Evolutionary conservation across 2,797 vertebrate species (phyloP), one percentile per base, ranked within the genome.

Genomic region (Staurois parvus): DNA sequence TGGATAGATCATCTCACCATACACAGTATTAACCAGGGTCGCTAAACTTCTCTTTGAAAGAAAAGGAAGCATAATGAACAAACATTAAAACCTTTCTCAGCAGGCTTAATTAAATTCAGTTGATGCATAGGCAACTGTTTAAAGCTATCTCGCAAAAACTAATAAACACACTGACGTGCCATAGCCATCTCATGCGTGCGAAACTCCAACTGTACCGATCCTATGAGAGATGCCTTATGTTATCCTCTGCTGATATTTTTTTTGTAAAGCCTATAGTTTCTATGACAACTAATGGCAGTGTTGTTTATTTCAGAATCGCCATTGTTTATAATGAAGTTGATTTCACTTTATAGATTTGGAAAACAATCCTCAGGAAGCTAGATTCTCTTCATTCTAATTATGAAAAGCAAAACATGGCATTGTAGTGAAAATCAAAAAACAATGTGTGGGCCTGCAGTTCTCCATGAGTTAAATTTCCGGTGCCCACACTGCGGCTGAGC

Each of bases 401-500:
- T 70, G 17, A 45, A 72, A 26, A 84, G 67, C 12, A 84, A 78
- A 72, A 42, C 32, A 28, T 21, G 5, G 28, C 26, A 34, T 32
- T 45, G 83, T 70, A 52, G 13, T 83, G 13, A 48, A 62, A 29
- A 81, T 45, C 24, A 15, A 66, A 64, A 76, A 83, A 66, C 75
- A 64, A 74, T 13, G 29, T 26, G 13, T 19, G 34, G 37, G 24
- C 29, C 37, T 79, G 9, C 24, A 79, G 77, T 34, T 67, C 19
- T 28, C 13, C 21, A 67, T 32, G 72, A 85, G 79, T 86, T 86
- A 64, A 81, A 72, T 86, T 82, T 77, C 67, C 80, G 62, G 79
- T 48, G 74, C 37, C 72, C 56, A 45, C 24, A 24, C 37, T 34
- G 8, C 28, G 29, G 67, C 29, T 45, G 21, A 37, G 30, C 19